phyloP scores from a whole-genome alignment of 1,140 invertebrate species.

The Heliconius hermathena region DNA sequence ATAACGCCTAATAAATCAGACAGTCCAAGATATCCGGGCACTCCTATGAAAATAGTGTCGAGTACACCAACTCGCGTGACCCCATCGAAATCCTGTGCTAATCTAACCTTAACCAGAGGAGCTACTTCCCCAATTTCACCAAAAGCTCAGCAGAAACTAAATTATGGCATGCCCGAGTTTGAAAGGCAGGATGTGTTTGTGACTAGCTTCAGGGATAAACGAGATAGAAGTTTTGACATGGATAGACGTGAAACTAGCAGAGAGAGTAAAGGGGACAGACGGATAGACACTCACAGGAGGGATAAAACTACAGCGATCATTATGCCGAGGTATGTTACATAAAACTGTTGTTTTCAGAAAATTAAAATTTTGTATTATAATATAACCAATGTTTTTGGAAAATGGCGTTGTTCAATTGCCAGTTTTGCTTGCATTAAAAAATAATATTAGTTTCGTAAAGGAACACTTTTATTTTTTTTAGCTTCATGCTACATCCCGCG shows the following conservation, averaged over 20 bases:
- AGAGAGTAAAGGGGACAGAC: slow-evolving; percentile 50
- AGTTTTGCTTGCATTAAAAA: no score
- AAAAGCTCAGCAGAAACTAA: slow-evolving; percentile 82
- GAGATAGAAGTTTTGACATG: slow-evolving; percentile 68
- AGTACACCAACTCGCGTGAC: slow-evolving; percentile 75
- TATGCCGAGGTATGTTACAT: slow-evolving; percentile 66
- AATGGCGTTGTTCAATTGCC: no score
- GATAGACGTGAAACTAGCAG: slow-evolving; percentile 65
- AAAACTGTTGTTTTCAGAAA: no score
- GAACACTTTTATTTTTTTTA: no score
- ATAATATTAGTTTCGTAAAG: no score
- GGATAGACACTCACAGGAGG: slow-evolving; percentile 47
- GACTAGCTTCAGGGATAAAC: slow-evolving; percentile 67
- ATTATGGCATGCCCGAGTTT: slow-evolving; percentile 73
- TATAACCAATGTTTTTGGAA: no score
- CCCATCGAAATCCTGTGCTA: slow-evolving; percentile 75
- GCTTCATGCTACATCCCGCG: no score
- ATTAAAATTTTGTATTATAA: no score
- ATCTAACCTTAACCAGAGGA: slow-evolving; percentile 58
- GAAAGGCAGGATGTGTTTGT: slow-evolving; percentile 70
- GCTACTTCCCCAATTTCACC: slow-evolving; percentile 73
- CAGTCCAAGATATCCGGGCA: slow-evolving; percentile 62
- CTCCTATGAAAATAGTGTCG: slow-evolving; percentile 73
- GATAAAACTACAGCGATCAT: slow-evolving; percentile 78
- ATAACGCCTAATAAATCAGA: slow-evolving; percentile 68